Base-by-base conservation (phyloP, 2,797 vertebrate species). In the Rhinoraja longicauda region DNA sequence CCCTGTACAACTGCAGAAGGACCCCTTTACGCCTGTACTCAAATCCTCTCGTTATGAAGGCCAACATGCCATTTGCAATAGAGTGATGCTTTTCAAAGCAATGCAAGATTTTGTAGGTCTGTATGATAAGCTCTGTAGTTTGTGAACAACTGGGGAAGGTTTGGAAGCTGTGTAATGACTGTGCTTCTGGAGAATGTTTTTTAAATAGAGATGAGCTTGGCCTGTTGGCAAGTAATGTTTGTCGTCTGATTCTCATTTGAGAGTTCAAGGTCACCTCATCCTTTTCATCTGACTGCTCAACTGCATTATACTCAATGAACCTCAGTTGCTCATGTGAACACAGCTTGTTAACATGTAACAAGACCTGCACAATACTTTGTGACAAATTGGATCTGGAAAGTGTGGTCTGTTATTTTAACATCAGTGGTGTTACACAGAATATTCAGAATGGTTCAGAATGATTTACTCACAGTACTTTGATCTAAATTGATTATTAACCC, bases 201-300 rank as follows among this genome's bases (percentile, higher is more conserved):
- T 75, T 92, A 73, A 92, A 92, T 19, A 45, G 70, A 92, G 45
- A n/a, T n/a, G n/a, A n/a, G n/a, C n/a, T n/a, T n/a, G n/a, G n/a
- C n/a, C n/a, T n/a, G n/a, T 92, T 92, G 90, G 90, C 90, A 92
- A 92, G 70, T 39, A 75, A 29, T n/a, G 12, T 75, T 90, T 73
- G 90, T 92, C 70, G 92, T 73, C 39, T 21, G 72, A 70, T 53
- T 73, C 26, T 57, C 36, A 75, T 92, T 70, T 73, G 70, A 6
- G 26, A 92, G 70, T n/a, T 92, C 67, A 92, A 92, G 90, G 70
- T 92, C 90, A 92, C 45, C 39, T 57, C 70, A 72, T 75, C 53
- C 70, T 67, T 75, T 36, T 67, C 86, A 92, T 92, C 39, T 53
- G 70, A 75, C 67, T 92, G 90, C 67, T 73, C 70, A 92, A 45